A percentile compares a stretch with the other conserved stretches of the same genome.
These are phyloP conservation scores for Karalla daura DNA, from an alignment of 2,797 vertebrate species.

Conservation along the genomic window DNA sequence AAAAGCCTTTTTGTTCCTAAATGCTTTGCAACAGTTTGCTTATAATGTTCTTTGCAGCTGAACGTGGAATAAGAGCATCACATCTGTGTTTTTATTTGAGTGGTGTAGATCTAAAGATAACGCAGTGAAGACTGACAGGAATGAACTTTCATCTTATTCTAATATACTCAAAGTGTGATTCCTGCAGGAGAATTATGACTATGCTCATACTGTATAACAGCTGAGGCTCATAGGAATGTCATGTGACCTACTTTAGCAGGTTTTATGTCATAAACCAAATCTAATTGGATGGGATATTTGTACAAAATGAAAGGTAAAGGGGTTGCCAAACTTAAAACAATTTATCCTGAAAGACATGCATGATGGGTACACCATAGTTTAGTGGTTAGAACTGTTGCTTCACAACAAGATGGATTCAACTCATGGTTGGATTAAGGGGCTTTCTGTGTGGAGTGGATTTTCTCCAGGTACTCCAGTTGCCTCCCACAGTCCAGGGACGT, in stretches of 20 bases:
- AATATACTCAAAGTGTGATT: not conserved
- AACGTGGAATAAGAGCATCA: not conserved
- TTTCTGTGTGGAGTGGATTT: too few species aligned
- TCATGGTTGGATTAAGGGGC: too few species aligned
- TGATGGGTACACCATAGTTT: too few species aligned
- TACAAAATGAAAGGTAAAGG: not conserved
- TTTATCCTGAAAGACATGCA: not conserved
- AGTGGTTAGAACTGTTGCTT: too few species aligned
- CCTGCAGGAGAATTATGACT: too few species aligned
- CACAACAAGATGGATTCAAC: too few species aligned
- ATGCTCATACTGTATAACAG: too few species aligned
- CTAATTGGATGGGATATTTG: not conserved
- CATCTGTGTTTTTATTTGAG: not conserved
- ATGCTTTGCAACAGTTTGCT: slow-evolving; percentile 2
- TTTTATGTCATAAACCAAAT: not conserved
- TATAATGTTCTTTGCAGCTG: not conserved
- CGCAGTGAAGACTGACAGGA: not conserved
- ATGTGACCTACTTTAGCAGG: not conserved
- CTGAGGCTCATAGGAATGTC: not conserved
- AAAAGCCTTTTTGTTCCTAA: slow-evolving; percentile 24
- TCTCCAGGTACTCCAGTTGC: too few species aligned
- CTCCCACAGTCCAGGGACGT: too few species aligned
- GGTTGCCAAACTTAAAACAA: not conserved
- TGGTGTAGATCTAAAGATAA: not conserved
- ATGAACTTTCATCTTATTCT: not conserved